phyloP scores from a whole-genome alignment of 2,797 vertebrate genomes.

The Neoniphon sammara region DNA sequence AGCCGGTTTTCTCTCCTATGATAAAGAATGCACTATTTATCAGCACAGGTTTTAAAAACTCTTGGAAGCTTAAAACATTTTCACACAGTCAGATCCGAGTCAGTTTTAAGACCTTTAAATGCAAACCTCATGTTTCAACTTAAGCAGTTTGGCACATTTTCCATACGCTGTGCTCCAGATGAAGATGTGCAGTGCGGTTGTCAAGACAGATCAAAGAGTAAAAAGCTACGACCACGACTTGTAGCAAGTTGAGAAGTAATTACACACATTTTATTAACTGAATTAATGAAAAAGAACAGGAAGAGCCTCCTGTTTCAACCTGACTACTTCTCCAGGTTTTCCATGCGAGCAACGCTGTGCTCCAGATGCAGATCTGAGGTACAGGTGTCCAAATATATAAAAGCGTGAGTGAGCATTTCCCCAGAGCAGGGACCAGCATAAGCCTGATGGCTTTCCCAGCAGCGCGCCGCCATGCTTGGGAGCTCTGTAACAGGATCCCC shows the following conservation, averaged over 20 bases:
- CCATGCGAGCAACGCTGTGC: background rate
- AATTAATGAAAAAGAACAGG: no score
- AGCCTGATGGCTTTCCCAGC: slow-evolving; percentile 4
- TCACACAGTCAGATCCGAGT: background rate
- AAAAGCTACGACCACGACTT: no score
- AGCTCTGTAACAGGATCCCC: slow-evolving; percentile 44
- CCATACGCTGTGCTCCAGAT: background rate
- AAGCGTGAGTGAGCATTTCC: background rate
- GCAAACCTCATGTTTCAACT: no score
- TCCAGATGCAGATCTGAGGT: background rate
- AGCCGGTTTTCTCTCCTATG: background rate
- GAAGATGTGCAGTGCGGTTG: no score
- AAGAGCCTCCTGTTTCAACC: background rate
- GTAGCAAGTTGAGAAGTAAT: no score
- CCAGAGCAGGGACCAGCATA: background rate
- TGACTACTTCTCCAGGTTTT: background rate
- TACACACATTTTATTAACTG: no score
- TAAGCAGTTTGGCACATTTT: background rate
- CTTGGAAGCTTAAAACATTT: background rate
- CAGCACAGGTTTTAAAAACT: no score
- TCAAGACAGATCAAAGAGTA: no score
- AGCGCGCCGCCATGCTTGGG: slow-evolving; percentile 7
- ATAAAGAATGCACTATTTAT: background rate
- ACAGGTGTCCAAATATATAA: slow-evolving; percentile 20
- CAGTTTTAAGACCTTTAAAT: background rate